Percentiles rank a stretch among this genome's conserved stretches.
Conservation (phyloP, 2,888 invertebrate species). For the Chesias legatella region DNA sequence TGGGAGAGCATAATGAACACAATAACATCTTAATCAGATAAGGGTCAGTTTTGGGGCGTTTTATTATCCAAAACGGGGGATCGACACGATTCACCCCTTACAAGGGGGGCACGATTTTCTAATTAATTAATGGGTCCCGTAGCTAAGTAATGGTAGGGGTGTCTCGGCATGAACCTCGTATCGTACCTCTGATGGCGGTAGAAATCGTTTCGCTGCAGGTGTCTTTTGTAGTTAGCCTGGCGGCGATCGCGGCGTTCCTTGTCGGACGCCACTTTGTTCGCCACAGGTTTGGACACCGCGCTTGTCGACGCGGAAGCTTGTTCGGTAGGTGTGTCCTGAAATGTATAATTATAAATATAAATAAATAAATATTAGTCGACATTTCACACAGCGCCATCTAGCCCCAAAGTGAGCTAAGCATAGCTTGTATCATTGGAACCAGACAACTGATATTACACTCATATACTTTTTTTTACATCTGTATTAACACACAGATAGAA, state of each 20-base stretch:
- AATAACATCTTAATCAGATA: too few species aligned
- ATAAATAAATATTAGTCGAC: too few species aligned
- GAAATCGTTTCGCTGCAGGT: conserved; percentile 60
- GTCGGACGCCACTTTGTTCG: conserved; percentile 36
- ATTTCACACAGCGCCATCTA: too few species aligned
- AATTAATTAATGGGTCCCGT: conserved; percentile 73
- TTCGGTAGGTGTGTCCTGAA: conserved; percentile 51
- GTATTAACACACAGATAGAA: too few species aligned
- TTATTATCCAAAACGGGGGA: too few species aligned
- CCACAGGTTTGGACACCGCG: conserved; percentile 22
- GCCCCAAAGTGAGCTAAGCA: too few species aligned
- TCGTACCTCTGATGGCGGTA: conserved; percentile 72
- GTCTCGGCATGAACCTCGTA: conserved; percentile 59
- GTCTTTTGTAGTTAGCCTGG: conserved; percentile 62
- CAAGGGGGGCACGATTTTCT: conserved; percentile 5
- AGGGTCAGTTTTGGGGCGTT: too few species aligned
- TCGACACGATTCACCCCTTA: too few species aligned
- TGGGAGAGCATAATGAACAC: too few species aligned
- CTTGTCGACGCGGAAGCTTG: conserved; percentile 29
- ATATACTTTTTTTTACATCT: too few species aligned
- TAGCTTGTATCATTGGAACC: too few species aligned
- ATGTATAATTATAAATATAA: neutral
- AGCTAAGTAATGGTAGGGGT: conserved; percentile 69
- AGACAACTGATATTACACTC: too few species aligned
- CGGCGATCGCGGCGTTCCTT: conserved; percentile 62